Evolutionary conservation across 2,797 vertebrate genomes (phyloP).

Genomic region (Anisognathus igniventris): DNA sequence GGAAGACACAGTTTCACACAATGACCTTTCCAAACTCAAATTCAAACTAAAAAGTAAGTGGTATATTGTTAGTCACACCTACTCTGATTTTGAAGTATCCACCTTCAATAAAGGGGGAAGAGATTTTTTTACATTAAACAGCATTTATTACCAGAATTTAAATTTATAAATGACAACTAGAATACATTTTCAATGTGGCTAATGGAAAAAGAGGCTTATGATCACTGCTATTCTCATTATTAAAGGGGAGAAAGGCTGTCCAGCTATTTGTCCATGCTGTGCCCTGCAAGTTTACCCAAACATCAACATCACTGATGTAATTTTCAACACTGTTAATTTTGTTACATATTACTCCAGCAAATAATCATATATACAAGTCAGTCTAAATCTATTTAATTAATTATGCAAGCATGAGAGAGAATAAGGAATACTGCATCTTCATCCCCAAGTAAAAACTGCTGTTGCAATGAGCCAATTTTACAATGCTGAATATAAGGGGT

Average conservation of each 20-base stretch:
- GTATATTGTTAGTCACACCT: background rate
- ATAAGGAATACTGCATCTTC: conserved; percentile 72
- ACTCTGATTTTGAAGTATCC: background rate
- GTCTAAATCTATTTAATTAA: conserved; percentile 58
- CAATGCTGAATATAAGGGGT: conserved; percentile 54
- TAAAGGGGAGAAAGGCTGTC: conserved; percentile 5
- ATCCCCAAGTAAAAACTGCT: conserved; percentile 16
- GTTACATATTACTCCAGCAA: conserved; percentile 22
- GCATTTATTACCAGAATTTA: conserved; percentile 49
- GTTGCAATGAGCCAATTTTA: conserved; percentile 55
- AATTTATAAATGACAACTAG: conserved; percentile 50
- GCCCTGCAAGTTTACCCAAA: conserved; percentile 6
- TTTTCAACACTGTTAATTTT: conserved; percentile 50
- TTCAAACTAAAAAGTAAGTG: background rate
- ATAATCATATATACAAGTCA: conserved; percentile 35
- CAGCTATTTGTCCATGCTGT: conserved; percentile 17
- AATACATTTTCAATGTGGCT: conserved; percentile 47
- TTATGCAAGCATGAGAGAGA: conserved; percentile 59
- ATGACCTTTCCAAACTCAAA: background rate
- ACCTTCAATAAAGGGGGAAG: conserved; percentile 47
- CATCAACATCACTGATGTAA: conserved; percentile 26
- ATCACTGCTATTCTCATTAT: conserved; percentile 4
- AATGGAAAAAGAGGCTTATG: background rate
- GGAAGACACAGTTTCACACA: conserved; percentile 25
- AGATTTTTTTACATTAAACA: conserved; percentile 43